Evolutionary conservation across 1,140 invertebrate species (phyloP), one percentile per base, ranked within the genome.

Genomic region (Drosophila burlai): DNA sequence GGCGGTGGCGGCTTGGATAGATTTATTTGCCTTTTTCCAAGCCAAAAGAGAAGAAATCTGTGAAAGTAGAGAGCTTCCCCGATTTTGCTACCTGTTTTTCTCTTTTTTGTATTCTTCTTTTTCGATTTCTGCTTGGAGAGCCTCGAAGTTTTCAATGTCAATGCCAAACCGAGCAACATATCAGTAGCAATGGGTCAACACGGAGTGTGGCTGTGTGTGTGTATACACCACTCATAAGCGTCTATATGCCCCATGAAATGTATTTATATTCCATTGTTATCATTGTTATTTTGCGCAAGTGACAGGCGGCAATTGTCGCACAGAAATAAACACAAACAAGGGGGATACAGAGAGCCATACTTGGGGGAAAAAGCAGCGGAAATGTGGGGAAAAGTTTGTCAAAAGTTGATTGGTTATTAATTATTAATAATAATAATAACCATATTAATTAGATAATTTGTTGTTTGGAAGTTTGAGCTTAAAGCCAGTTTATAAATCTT

Each of bases 191-290:
- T 72, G 54, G 67, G 67, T 73, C 55, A 60, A 60, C 46, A 49
- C 36, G 2, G 29, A 2, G 0, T 45, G 9, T 49, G 31, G 4
- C 2, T 21, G 55, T 61, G 40, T 43, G 46, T 43, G 40, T 54
- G 26, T 31, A 49, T 31, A 49, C 13, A 49, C 6, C 43, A 77
- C 74, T 67, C 36, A 63, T 54, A 42, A 60, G 45, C 29, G 46
- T 66, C 31, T 36, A 42, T 65, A 50, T 42, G 34, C 42, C 52
- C 31, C 62, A 59, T 65, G 58, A 45, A 77, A 77, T 47, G 54
- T 73, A 85, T 81, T 85, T 81, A 75, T 77, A 78, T 75, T 81
- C 68, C 52, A 81, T 81, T 85, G 64, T 81, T 85, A 72, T 71
- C 71, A 66, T n/a, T n/a, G n/a, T n/a, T n/a, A n/a, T 73, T 75